These are phyloP conservation scores for Lasius fuliginosus DNA, from an alignment of 2,888 invertebrate species.

Conservation along the genomic window DNA sequence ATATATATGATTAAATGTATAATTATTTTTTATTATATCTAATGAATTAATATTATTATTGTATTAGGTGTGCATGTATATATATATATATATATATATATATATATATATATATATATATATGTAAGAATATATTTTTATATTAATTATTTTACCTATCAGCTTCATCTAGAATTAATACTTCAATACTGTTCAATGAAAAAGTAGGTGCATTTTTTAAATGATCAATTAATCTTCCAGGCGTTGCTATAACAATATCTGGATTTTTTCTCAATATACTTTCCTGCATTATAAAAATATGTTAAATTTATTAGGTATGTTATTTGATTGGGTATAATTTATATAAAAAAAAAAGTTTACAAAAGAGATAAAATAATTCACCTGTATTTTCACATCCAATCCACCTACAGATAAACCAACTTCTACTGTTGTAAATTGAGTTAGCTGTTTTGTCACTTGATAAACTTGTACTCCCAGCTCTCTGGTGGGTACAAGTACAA, in stretches of 20 bases:
- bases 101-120: too few species aligned
- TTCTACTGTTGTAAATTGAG: constrained; percentile 94
- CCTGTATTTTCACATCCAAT: constrained; percentile 92
- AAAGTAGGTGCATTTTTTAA: constrained; percentile 98
- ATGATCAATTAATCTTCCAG: constrained; percentile 99
- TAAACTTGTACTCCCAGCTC: constrained; percentile 99
- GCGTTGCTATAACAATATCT: constrained; percentile 99
- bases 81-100: background rate
- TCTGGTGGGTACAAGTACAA: constrained; percentile 98
- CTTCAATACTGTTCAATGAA: constrained; percentile 95
- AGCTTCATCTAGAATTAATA: constrained; percentile 93
- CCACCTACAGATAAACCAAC: constrained; percentile 96
- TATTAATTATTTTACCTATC: constrained; percentile 87
- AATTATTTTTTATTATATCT: constrained; percentile 7
- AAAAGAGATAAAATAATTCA: constrained; percentile 75
- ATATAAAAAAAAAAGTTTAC: background rate
- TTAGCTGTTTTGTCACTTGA: constrained; percentile 95
- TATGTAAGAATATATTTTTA: background rate
- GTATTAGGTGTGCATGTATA: background rate
- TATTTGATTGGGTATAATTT: background rate
- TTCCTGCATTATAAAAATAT: constrained; percentile 87
- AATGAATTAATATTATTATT: constrained; percentile 3
- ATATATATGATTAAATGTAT: background rate
- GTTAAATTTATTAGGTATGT: background rate
- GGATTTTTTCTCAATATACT: constrained; percentile 95